Conservation (phyloP, 1,140 invertebrate genomes). For the Samia ricini region DNA sequence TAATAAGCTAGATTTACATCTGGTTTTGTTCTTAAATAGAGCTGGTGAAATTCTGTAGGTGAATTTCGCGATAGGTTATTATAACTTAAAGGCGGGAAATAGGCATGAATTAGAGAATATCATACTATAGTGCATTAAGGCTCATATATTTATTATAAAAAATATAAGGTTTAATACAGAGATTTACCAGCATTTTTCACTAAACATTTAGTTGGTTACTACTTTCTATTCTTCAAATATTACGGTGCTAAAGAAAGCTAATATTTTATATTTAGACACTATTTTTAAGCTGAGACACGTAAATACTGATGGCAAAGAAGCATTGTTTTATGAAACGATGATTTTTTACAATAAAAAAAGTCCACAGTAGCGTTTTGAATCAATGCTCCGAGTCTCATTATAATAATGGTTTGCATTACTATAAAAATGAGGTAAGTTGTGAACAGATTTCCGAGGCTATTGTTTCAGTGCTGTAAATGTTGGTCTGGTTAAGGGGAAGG, state of each 20-base stretch:
- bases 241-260: background rate
- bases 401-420: slow-evolving; percentile 25
- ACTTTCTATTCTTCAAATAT: too few species aligned
- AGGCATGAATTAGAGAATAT: too few species aligned
- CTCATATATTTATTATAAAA: too few species aligned
- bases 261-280: background rate
- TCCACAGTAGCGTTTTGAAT: background rate
- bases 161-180: too few species aligned
- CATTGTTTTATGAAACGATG: background rate
- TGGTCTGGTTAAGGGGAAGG: background rate
- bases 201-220: too few species aligned
- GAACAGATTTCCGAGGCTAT: slow-evolving; percentile 7
- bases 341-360: background rate
- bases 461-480: background rate
- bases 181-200: too few species aligned
- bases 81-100: too few species aligned
- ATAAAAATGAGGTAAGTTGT: slow-evolving; percentile 16
- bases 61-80: too few species aligned
- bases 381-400: slow-evolving; percentile 17
- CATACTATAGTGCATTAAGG: too few species aligned
- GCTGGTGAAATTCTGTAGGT: too few species aligned
- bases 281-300: background rate
- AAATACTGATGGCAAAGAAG: background rate
- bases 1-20: too few species aligned
- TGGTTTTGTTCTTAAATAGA: too few species aligned